Percentiles rank a stretch among this genome's conserved stretches.
These are phyloP conservation scores for Mesaphorura yosii DNA, from an alignment of 1,140 invertebrate genomes.

Conservation along the genomic window DNA sequence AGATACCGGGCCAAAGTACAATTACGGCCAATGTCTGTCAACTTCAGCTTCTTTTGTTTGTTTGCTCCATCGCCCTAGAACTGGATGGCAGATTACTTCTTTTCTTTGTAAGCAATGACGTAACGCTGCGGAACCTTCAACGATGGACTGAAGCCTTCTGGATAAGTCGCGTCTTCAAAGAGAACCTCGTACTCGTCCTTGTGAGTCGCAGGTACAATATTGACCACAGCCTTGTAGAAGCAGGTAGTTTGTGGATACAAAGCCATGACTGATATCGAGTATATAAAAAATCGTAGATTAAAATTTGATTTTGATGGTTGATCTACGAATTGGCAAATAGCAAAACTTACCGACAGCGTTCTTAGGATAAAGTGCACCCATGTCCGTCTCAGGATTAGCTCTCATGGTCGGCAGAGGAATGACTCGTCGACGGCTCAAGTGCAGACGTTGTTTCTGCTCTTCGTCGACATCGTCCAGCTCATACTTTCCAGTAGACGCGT, in stretches of 20 bases:
- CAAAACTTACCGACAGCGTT: slow-evolving; percentile 21
- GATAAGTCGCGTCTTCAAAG: slow-evolving; percentile 85
- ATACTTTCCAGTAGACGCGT: slow-evolving; percentile 73
- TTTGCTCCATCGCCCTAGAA: too few species aligned
- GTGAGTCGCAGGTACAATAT: slow-evolving; percentile 65
- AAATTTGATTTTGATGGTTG: too few species aligned
- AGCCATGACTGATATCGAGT: slow-evolving; percentile 64
- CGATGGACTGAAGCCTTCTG: slow-evolving; percentile 81
- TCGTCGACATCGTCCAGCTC: slow-evolving; percentile 96
- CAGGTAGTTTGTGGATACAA: slow-evolving; percentile 99
- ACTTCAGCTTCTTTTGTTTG: too few species aligned
- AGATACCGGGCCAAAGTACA: too few species aligned
- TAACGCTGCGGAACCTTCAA: slow-evolving; percentile 87
- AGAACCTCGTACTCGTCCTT: slow-evolving; percentile 87
- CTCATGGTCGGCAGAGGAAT: slow-evolving; percentile 89
- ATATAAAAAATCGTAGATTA: slow-evolving; percentile 25
- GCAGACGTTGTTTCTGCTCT: slow-evolving; percentile 73
- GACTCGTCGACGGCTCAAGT: slow-evolving; percentile 65
- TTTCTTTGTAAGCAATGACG: slow-evolving; percentile 71
- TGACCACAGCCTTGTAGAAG: slow-evolving; percentile 86
- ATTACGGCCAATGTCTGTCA: too few species aligned
- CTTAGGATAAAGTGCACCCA: slow-evolving; percentile 34
- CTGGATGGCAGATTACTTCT: too few species aligned
- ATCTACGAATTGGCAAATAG: too few species aligned
- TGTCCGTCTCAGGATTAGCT: slow-evolving; percentile 89